Evolutionary conservation across 2,797 vertebrate genomes (phyloP), one percentile per base, ranked within the genome.

Genomic region (Takifugu rubripes): DNA sequence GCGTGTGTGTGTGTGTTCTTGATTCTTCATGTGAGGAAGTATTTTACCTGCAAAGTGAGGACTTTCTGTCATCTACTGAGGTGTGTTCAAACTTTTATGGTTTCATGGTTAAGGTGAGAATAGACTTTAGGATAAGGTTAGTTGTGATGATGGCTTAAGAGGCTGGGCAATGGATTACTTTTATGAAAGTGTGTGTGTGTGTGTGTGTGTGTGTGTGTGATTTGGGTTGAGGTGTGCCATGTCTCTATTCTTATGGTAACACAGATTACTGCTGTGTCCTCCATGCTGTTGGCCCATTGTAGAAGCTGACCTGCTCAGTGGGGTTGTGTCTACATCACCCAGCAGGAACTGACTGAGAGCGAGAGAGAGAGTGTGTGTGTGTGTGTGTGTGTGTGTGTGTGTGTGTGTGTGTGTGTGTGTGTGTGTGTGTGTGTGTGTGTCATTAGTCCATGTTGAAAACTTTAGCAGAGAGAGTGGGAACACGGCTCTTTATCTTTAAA

Each of bases 241-340:
- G 26, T 25, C 57, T 70, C 77, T 54, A 75, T 87, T 89, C 75
- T 81, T 74, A 87, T 87, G 85, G 68, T 87, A 89, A 87, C 75
- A 61, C 64, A 72, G 71, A 79, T 78, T 82, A 83, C 75, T 29
- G 61, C 64, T 56, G 69, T 57, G 68, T 67, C 71, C 66, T 71
- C 82, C 85, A 78, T 74, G 82, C 82, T 80, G 82, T 66, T 0
- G 67, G 44, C 33, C 58, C 69, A 85, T 88, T 88, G 84, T 84
- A 8, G 71, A 61, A 47, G 17, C 48, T 43, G 64, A 60, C 66
- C 56, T 3, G 10, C 84, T 78, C 85, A 71, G 81, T 55, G 84
- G 87, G 87, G 85, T 81, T 86, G 85, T 85, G 84, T 86, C 85
- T 88, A 86, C 85, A 74, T 56, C 61, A 24, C 82, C 66, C 87